Base-by-base conservation (phyloP, 2,113 vertebrate genomes). In the Myiagra hebetior region DNA sequence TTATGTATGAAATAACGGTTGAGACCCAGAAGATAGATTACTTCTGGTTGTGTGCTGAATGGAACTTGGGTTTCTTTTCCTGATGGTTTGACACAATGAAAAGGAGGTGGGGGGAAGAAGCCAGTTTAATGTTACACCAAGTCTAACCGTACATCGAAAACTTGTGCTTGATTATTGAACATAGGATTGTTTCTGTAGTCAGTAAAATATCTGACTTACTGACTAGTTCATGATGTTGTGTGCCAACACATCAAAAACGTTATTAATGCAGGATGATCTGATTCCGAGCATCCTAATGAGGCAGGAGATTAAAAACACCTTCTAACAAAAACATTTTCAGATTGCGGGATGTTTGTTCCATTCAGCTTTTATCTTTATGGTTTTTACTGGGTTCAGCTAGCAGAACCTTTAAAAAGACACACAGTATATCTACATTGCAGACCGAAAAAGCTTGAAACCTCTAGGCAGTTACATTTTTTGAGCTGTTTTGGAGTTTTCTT, bases 41-140 rank as follows among this genome's bases (percentile, higher is more conserved):
- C 49, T 73, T 92, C 64, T 91, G 56, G 11, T 70, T 89, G 18
- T 72, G 21, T 37, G 39, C 42, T 70, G 68, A 68, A 35, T 47
- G 41, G 28, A 68, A 39, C 31, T 68, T 39, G 30, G 6, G n/a
- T 85, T 93, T 87, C 63, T 85, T 87, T 96, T 96, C 72, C 60
- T 89, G 42, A 10, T 31, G 35, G 15, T 81, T 80, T 91, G 68
- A 72, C 64, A 63, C 60, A 89, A 18, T 84, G 76, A 72, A 77
- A 50, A 50, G 21, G 37, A 10, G 21, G 3, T 21, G n/a, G 37
- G 26, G 27, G 28, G 14, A 52, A 53, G 67, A 85, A 65, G 28
- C 9, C 19, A 24, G 55, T 55, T 90, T 82, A 59, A 49, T 77
- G 22, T 94, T 86, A 67, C 21, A 9, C 15, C 27, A 7, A 67